Evolutionary conservation across 2,888 invertebrate species (phyloP).

Genomic region (Pristionchus maxplancki): DNA sequence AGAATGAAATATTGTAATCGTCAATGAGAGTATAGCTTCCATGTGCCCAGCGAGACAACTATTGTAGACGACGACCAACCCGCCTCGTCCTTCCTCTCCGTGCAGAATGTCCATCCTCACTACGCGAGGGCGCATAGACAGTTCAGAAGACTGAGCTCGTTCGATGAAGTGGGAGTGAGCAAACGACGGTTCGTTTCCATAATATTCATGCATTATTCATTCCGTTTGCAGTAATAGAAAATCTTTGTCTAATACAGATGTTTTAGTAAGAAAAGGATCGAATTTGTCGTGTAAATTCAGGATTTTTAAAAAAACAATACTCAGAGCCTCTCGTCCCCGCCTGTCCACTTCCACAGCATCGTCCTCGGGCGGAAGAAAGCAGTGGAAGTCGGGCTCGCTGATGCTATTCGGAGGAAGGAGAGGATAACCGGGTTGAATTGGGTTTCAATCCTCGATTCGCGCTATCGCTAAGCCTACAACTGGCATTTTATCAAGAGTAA

Average conservation of each 20-base stretch:
- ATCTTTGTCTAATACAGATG: too few species aligned
- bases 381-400: slow-evolving; percentile 4
- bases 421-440: not conserved
- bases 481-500: too few species aligned
- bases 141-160: slow-evolving; percentile 14
- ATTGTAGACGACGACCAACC: slow-evolving; percentile 8
- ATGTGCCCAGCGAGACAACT: too few species aligned
- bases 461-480: too few species aligned
- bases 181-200: not conserved
- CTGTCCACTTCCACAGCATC: slow-evolving; percentile 1
- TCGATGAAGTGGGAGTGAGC: not conserved
- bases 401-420: slow-evolving; percentile 24
- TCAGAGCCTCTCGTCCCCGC: not conserved
- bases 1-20: too few species aligned
- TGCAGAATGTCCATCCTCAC: slow-evolving; percentile 9
- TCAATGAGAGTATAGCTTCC: too few species aligned
- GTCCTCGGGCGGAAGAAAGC: not conserved
- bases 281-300: too few species aligned
- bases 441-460: too few species aligned
- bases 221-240: too few species aligned
- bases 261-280: too few species aligned
- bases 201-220: too few species aligned
- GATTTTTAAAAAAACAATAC: too few species aligned
- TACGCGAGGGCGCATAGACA: not conserved
- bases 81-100: not conserved